phyloP scores from a whole-genome alignment of 1,140 invertebrate genomes.

The Cydia amplana region DNA sequence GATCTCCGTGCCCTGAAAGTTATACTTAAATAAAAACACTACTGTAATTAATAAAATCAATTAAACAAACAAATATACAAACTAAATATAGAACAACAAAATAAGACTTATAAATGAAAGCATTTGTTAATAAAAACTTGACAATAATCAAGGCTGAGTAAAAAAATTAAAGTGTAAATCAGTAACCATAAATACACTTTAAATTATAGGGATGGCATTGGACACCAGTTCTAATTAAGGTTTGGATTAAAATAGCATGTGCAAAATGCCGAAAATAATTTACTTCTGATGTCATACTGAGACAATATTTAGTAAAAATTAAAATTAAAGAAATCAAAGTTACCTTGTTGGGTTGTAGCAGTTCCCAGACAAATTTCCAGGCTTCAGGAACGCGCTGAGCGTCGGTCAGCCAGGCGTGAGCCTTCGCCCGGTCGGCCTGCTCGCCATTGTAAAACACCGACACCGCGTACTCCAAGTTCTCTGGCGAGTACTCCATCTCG shows the following conservation, averaged over 20 bases:
- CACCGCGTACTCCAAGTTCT: constrained; percentile 77
- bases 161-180: constrained; percentile 1
- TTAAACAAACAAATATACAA: neutral
- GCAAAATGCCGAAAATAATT: neutral
- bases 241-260: constrained; percentile 2
- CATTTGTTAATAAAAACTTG: neutral
- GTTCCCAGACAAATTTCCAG: constrained; percentile 94
- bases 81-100: neutral
- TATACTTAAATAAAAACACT: constrained; percentile 28
- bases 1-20: constrained; percentile 88
- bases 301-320: constrained; percentile 23
- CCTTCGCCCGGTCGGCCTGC: constrained; percentile 83
- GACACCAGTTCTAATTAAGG: neutral
- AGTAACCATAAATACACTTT: neutral
- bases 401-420: constrained; percentile 90
- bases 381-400: constrained; percentile 91
- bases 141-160: neutral
- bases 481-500: constrained; percentile 73
- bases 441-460: constrained; percentile 78
- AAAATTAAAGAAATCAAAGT: neutral
- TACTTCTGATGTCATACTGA: neutral
- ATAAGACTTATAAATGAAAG: neutral
- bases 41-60: constrained; percentile 32
- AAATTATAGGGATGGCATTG: neutral
- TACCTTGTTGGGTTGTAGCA: constrained; percentile 89